phyloP scores from a whole-genome alignment of 2,113 vertebrate species.

The Conger conger region DNA sequence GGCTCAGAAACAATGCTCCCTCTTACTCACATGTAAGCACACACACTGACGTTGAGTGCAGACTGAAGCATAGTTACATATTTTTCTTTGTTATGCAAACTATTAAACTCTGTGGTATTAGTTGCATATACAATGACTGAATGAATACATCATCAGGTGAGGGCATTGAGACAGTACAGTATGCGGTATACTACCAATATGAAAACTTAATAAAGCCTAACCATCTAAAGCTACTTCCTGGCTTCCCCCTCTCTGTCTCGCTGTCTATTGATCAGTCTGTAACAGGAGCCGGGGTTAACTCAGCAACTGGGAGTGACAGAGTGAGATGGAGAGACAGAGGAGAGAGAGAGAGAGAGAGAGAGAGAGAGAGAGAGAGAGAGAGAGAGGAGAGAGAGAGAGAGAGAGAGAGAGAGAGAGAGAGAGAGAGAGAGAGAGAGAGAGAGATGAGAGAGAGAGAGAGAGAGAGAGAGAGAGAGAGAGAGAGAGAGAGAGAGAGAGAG shows the following conservation, averaged over 20 bases:
- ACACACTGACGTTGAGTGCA: neutral
- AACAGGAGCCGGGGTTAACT: constrained; percentile 46
- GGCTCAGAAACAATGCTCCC: neutral
- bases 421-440: neutral
- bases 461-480: neutral
- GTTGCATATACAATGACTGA: neutral
- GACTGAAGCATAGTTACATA: neutral
- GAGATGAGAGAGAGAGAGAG: neutral
- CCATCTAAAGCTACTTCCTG: constrained; percentile 1
- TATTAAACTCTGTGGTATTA: neutral
- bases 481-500: constrained; percentile 1
- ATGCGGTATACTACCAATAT: neutral
- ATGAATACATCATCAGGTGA: neutral
- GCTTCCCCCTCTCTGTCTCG: constrained; percentile 25
- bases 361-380: neutral
- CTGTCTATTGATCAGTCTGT: constrained; percentile 38
- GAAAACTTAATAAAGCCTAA: neutral
- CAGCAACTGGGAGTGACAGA: constrained; percentile 24
- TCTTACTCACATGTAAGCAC: constrained; percentile 1
- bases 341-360: neutral
- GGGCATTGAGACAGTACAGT: neutral
- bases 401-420: neutral
- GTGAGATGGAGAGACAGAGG: neutral
- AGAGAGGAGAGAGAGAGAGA: neutral
- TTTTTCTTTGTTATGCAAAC: neutral